A percentile compares a stretch with the other conserved stretches of the same genome.
phyloP scores from a whole-genome alignment of 2,797 vertebrate species.

The Notolepis coatsorum region DNA sequence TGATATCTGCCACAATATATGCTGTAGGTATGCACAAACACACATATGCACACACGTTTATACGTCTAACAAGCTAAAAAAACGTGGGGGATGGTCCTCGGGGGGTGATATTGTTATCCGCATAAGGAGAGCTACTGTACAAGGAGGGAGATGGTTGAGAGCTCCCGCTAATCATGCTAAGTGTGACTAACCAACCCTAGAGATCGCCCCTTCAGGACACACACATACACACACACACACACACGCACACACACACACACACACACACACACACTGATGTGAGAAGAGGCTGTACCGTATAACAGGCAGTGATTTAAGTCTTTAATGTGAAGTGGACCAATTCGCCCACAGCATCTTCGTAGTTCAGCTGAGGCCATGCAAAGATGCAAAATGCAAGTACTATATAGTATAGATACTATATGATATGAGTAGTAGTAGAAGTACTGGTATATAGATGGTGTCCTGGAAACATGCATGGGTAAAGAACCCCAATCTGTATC shows the following conservation, averaged over 20 bases:
- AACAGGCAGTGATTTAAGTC: slow-evolving; percentile 14
- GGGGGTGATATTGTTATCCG: slow-evolving; percentile 53
- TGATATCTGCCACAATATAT: no score
- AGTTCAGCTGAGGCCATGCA: no score
- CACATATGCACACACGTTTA: slow-evolving; percentile 12
- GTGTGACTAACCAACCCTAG: slow-evolving; percentile 54
- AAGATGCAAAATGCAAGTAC: no score
- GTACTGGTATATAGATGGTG: no score
- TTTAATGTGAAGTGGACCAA: no score
- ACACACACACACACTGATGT: slow-evolving; percentile 9
- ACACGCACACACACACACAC: slow-evolving; percentile 3
- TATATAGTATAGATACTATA: no score
- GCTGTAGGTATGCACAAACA: slow-evolving; percentile 14
- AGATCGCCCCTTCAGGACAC: slow-evolving; percentile 42
- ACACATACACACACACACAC: slow-evolving; percentile 7
- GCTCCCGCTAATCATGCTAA: slow-evolving; percentile 57
- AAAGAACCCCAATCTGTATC: no score
- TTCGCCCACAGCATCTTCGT: no score
- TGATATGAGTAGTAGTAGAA: no score
- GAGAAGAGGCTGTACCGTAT: slow-evolving; percentile 40
- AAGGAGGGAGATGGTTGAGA: slow-evolving; percentile 38
- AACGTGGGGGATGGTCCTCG: slow-evolving; percentile 35
- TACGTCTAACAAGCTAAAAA: slow-evolving; percentile 20
- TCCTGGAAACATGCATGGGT: no score
- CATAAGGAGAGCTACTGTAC: slow-evolving; percentile 32